phyloP scores from a whole-genome alignment of 2,113 vertebrate species.

The Ploceus nigricollis region DNA sequence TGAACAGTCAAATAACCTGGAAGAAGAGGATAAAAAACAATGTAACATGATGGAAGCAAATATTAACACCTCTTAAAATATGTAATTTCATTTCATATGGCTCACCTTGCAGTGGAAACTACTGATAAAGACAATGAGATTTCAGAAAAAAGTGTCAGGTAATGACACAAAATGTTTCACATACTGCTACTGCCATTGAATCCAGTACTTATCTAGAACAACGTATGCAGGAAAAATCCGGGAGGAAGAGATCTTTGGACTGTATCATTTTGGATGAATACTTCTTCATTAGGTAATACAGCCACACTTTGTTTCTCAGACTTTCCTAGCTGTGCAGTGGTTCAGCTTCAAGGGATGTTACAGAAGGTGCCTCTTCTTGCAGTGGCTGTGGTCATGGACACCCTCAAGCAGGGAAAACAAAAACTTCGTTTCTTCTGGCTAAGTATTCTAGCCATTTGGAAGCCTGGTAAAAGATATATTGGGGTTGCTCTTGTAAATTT shows the following conservation, averaged over 20 bases:
- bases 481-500: background rate
- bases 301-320: background rate
- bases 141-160: background rate
- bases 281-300: background rate
- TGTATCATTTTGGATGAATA: background rate
- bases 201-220: background rate
- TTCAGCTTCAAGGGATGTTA: background rate
- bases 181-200: background rate
- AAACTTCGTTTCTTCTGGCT: background rate
- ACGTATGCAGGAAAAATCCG: background rate
- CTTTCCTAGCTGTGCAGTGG: background rate
- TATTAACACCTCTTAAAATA: background rate
- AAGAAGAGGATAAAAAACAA: background rate
- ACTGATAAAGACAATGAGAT: background rate
- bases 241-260: background rate
- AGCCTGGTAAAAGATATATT: background rate
- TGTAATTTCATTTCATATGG: background rate
- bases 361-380: background rate
- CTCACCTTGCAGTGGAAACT: background rate
- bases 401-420: background rate
- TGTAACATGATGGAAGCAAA: background rate
- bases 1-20: background rate
- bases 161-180: rapidly evolving
- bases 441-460: background rate
- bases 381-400: background rate